Evolutionary conservation across 2,113 vertebrate species (phyloP), one percentile per base, ranked within the genome.

Genomic region (western clawed frog (Xenopus tropicalis)): DNA sequence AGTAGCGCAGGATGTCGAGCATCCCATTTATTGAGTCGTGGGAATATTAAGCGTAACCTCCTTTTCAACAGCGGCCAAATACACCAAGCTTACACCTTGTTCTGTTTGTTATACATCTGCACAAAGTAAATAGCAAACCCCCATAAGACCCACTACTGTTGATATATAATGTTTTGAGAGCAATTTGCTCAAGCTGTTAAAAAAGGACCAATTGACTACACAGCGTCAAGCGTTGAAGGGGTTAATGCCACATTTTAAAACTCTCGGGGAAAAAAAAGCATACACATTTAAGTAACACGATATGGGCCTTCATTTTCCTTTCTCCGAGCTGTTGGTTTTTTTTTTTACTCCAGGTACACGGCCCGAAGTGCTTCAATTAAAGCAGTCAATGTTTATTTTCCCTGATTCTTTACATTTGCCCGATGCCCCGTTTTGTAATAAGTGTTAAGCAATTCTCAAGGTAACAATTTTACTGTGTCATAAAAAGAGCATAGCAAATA

Each of bases 381-480:
- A 69, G 87, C 85, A 82, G 84, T 83, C 81, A 69, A 63, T 88
- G 79, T 89, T 91, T 91, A 87, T 91, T 91, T 92, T 91, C 88
- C 88, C 91, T 90, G 86, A 88, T 89, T 73, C 87, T 88, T 91
- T 86, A 86, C 89, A 88, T 84, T 87, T 90, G 88, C 91, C 88
- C 86, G 88, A 88, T 90, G 83, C 87, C n/a, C 89, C 88, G 86
- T 88, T 91, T 91, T 90, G 90, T 89, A 90, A 85, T 90, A 88
- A 87, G 91, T 91, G 89, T 91, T 91, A 91, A 92, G 90, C 91
- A 91, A 92, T 90, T 90, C 88, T 91, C 88, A 88, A 90, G 89
- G 90, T 91, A 90, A 91, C 88, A 85, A 89, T 90, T 91, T 91
- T 91, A 90, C 88, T 90, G 87, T 89, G 89, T 87, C 89, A 90